A percentile compares a stretch with the other conserved stretches of the same genome.
phyloP scores from a whole-genome alignment of 2,888 invertebrate species.

The Tetrapedia diversipes region DNA sequence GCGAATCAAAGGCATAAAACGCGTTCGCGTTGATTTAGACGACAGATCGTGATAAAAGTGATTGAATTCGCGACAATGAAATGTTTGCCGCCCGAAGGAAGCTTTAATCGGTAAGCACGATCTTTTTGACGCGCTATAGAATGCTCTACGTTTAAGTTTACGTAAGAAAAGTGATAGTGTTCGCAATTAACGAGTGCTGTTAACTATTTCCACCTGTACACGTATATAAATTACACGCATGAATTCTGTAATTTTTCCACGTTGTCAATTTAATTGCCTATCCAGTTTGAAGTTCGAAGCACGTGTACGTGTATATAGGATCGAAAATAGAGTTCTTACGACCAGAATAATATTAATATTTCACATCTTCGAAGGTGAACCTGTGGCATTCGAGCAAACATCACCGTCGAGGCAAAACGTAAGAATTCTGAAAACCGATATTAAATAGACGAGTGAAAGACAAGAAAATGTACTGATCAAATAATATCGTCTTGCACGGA shows the following conservation, averaged over 20 bases:
- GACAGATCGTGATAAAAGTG: neutral
- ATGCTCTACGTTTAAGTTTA: slow-evolving; percentile 7
- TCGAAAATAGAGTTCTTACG: slow-evolving; percentile 23
- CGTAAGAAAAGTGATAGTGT: neutral
- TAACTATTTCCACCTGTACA: too few relatives aligned
- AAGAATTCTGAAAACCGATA: slow-evolving; percentile 43
- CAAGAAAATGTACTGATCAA: neutral
- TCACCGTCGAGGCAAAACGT: slow-evolving; percentile 10
- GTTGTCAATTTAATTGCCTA: neutral
- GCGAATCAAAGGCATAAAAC: neutral
- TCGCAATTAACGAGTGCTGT: neutral
- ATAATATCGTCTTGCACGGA: neutral
- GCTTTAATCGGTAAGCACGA: neutral
- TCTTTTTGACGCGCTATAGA: neutral
- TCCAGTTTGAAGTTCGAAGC: slow-evolving; percentile 21
- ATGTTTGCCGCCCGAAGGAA: neutral
- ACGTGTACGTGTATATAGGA: neutral
- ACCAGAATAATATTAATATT: slow-evolving; percentile 37
- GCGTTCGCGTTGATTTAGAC: neutral
- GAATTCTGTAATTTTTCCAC: neutral
- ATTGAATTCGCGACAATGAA: slow-evolving; percentile 5
- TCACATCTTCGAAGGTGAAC: slow-evolving; percentile 58
- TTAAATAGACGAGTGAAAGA: slow-evolving; percentile 16
- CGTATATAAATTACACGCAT: too few relatives aligned
- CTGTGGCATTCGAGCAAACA: slow-evolving; percentile 46